These are phyloP conservation scores for Hemibagrus guttatus DNA, from an alignment of 2,797 vertebrate genomes.

Conservation along the genomic window DNA sequence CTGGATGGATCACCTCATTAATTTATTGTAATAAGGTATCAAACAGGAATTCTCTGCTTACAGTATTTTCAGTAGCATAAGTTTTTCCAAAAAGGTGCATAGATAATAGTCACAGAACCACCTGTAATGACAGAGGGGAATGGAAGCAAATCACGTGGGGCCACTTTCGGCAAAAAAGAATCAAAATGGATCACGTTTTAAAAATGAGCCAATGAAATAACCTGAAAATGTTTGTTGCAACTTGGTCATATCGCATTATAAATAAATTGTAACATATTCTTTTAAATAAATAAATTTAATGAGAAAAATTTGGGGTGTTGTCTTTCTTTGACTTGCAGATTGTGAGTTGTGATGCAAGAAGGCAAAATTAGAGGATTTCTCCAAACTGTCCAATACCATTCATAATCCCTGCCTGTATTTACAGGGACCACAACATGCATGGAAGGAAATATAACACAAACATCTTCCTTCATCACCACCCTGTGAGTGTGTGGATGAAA, in stretches of 20 bases:
- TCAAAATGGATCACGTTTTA: constrained; percentile 60
- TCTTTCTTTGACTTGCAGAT: not conserved
- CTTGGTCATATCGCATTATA: constrained; percentile 86
- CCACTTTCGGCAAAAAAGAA: constrained; percentile 35
- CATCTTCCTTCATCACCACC: too few relatives aligned
- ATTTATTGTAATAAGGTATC: constrained; percentile 79
- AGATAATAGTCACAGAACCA: constrained; percentile 33
- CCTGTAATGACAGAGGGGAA: constrained; percentile 9
- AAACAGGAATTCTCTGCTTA: constrained; percentile 58
- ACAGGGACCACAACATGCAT: not conserved
- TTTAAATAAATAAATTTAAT: constrained; percentile 98
- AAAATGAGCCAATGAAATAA: constrained; percentile 64
- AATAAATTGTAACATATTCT: constrained; percentile 98
- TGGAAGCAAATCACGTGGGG: constrained; percentile 18
- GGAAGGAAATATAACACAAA: not conserved
- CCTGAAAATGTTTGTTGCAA: constrained; percentile 77
- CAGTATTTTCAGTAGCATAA: constrained; percentile 60
- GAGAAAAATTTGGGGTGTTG: constrained; percentile 68
- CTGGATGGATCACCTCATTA: constrained; percentile 61
- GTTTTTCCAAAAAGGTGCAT: constrained; percentile 46
- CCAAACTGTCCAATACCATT: not conserved
- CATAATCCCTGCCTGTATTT: not conserved
- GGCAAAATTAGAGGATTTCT: not conserved
- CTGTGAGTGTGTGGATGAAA: not conserved
- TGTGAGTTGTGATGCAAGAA: not conserved